Evolutionary conservation across 2,113 vertebrate species (phyloP).

Genomic region (Trinectes maculatus): DNA sequence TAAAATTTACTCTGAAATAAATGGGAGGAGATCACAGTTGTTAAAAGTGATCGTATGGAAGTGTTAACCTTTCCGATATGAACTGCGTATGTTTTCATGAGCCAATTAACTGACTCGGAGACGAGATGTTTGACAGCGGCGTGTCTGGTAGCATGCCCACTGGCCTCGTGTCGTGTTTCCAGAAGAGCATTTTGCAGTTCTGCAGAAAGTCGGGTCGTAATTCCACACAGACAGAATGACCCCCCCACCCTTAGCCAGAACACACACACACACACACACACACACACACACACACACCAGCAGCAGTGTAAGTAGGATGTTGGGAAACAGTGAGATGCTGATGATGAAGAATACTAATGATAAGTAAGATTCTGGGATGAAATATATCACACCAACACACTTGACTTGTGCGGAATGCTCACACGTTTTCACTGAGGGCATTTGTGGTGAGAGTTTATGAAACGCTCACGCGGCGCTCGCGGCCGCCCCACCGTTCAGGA

Average conservation of each 20-base stretch:
- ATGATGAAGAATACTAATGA: constrained; percentile 60
- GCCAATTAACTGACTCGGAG: neutral
- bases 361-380: constrained; percentile 32
- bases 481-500: constrained; percentile 33
- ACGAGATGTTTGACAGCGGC: neutral
- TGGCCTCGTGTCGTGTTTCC: neutral
- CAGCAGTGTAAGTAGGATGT: constrained; percentile 30
- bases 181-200: neutral
- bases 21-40: constrained; percentile 4
- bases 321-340: constrained; percentile 21
- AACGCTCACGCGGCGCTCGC: constrained; percentile 54
- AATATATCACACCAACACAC: constrained; percentile 59
- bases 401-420: constrained; percentile 55
- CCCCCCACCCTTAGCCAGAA: too few relatives aligned
- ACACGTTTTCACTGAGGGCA: constrained; percentile 35
- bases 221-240: too few relatives aligned
- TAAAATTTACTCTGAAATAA: neutral
- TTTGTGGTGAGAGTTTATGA: constrained; percentile 64
- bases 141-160: constrained; percentile 1
- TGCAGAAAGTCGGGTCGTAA: too few relatives aligned
- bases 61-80: constrained; percentile 13
- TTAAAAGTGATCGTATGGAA: constrained; percentile 26
- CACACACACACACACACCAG: too few relatives aligned
- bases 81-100: constrained; percentile 7
- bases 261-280: too few relatives aligned